These are phyloP conservation scores for Noctilio leporinus DNA, from an alignment of 2,113 vertebrate species.

Conservation along the genomic window DNA sequence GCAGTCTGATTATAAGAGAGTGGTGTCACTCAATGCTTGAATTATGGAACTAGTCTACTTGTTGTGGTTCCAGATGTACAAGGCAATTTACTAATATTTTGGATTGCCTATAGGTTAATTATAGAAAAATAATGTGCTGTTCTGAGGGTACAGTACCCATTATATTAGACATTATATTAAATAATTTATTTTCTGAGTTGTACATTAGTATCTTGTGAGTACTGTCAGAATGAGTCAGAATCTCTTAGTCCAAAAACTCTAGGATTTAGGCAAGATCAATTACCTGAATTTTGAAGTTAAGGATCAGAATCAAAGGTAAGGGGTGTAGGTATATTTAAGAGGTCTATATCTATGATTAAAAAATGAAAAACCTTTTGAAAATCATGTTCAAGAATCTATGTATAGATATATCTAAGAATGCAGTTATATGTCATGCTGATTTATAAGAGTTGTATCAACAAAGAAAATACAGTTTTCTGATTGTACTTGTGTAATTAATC, in stretches of 20 bases:
- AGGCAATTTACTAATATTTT: conserved; percentile 38
- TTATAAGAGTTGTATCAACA: conserved; percentile 33
- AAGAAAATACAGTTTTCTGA: conserved; percentile 7
- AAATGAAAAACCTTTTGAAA: background rate
- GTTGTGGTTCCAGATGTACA: background rate
- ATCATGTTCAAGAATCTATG: conserved; percentile 44
- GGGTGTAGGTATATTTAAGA: conserved; percentile 3
- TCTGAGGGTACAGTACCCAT: background rate
- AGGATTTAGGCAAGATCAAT: conserved; percentile 53
- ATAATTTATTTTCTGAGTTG: conserved; percentile 45
- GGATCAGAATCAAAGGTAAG: background rate
- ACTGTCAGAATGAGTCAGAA: conserved; percentile 58
- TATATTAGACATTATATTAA: conserved; percentile 20
- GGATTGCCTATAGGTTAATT: background rate
- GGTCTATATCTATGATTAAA: conserved; percentile 29
- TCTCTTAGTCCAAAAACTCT: conserved; percentile 39
- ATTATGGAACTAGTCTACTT: background rate
- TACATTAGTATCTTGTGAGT: conserved; percentile 40
- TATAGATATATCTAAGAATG: conserved; percentile 39
- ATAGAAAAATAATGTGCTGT: conserved; percentile 4
- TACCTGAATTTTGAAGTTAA: conserved; percentile 60
- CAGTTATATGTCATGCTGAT: background rate
- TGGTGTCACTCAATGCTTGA: background rate
- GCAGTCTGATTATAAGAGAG: background rate
- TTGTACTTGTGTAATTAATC: conserved; percentile 8